Base-by-base conservation (phyloP, 2,113 vertebrate species). In the Corythoichthys haematopterus region DNA sequence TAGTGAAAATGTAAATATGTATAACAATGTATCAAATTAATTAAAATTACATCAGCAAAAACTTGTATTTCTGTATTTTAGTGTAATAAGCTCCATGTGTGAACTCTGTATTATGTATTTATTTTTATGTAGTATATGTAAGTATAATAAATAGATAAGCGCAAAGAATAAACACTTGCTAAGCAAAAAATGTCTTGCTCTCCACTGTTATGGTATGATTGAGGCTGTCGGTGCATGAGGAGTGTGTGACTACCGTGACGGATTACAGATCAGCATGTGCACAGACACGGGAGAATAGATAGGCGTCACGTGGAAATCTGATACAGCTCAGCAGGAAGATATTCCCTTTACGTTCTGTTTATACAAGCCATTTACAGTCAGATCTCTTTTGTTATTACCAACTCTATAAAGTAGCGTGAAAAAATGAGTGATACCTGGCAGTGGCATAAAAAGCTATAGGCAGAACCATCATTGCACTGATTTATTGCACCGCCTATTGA, bases 151-250 rank as follows among this genome's bases (percentile, higher is more conserved):
- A n/a, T 35, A 50, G 15, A 57, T n/a, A 14, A 3, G 11, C 72
- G 60, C 61, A 80, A 58, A 75, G 12, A 83, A 84, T 87, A 79
- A 85, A 87, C 77, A 64, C 3, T 70, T 76, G 63, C 35, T 68
- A 75, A 73, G 66, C 53, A 71, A 2, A 59, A 45, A 52, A 2
- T 59, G 48, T 59, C 11, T 73, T 35, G n/a, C 56, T 74, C 35
- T 11, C 6, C 15, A 66, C 58, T 71, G 40, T n/a, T 35, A 28
- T 4, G 20, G 20, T 38, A 56, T 50, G 33, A 43, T 28, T 52
- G 20, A 50, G 12, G 62, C 16, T 37, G 5, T 45, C 15, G 3
- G 67, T 37, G 71, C 43, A 62, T 12, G 60, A 65, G 6, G 15
- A 45, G 40, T 16, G 40, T 16, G 36, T 16, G 14, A 16, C 36